A percentile compares a stretch with the other conserved stretches of the same genome.
phyloP scores from a whole-genome alignment of 2,797 vertebrate species.

The Dendrocincla tyrannina region DNA sequence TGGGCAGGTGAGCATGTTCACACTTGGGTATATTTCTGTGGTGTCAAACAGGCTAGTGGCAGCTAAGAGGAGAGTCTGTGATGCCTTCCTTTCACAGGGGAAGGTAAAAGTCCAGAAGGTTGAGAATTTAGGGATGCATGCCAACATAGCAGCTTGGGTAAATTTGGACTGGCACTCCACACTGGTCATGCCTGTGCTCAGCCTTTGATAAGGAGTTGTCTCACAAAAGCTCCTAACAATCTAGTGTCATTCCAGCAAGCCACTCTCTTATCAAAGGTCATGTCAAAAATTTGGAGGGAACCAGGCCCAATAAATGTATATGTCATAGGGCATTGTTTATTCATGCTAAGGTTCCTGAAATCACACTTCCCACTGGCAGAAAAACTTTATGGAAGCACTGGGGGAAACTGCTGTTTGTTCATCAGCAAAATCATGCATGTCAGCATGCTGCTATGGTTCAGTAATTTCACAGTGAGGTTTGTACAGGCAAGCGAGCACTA shows the following conservation, averaged over 20 bases:
- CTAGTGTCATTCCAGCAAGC: conserved; percentile 47
- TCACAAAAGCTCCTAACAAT: conserved; percentile 51
- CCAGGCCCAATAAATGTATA: background rate
- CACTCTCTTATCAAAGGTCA: conserved; percentile 64
- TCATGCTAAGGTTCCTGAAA: conserved; percentile 21
- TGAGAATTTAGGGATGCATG: conserved; percentile 34
- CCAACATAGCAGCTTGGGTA: conserved; percentile 70
- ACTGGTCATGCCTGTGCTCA: background rate
- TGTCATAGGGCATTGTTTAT: conserved; percentile 1
- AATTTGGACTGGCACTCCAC: conserved; percentile 60
- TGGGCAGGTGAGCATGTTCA: background rate
- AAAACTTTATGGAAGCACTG: background rate
- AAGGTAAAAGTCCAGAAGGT: conserved; percentile 56
- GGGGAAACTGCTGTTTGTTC: background rate
- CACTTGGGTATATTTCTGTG: conserved; percentile 52
- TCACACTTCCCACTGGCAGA: background rate
- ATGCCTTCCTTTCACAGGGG: background rate
- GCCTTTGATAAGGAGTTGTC: conserved; percentile 58
- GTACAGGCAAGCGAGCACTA: background rate
- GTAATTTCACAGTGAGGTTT: background rate
- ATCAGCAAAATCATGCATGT: background rate
- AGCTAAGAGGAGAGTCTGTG: background rate
- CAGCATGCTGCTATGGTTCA: background rate
- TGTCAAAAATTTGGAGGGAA: conserved; percentile 43
- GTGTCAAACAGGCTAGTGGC: conserved; percentile 20